Evolutionary conservation across 1,140 invertebrate species (phyloP), one percentile per base, ranked within the genome.

Genomic region (Cotesia chilonis): DNA sequence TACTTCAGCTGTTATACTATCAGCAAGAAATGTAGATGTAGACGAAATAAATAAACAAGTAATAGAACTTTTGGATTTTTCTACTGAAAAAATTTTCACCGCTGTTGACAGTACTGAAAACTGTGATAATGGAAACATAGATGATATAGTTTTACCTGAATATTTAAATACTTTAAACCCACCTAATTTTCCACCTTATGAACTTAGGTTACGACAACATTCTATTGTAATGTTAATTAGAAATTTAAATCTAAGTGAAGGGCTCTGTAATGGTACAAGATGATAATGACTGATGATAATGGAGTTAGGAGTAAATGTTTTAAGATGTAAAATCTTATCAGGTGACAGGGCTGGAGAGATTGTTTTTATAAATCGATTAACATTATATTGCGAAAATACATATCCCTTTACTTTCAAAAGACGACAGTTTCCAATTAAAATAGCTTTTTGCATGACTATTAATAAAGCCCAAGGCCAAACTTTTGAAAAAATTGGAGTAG

Each of bases 371-470:
- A 70, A 66, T 70, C 67, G 74, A 20, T 71, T 75, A 1, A 68
- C 61, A 14, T 51, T 73, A 4, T 73, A 73, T 68, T 55, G 5
- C 1, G 41, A 47, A 47, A 47, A 47, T 47, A 9, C 10, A 7
- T 47, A 47, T 47, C 41, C 41, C 20, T 75, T 69, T 63, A 52
- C 38, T 17, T 68, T 77, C 28, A 57, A 72, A 68, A 65, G 78
- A 59, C 17, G 68, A 20, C 78, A 80, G 65, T 80, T 80, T 68
- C 76, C 77, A 2, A 60, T 74, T 38, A 73, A 76, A 75, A 72
- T 89, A 1, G 86, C 88, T 20, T 90, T 89, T 82, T 83, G 83
- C 1, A 84, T 89, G 79, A 88, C 86, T 85, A 55, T 55, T n/a
- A 55, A 88, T 73, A 87, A 90, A 73, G 74, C 79, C 2, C 81